Conservation (phyloP, 2,113 vertebrate genomes). For the Heterochromis multidens region DNA sequence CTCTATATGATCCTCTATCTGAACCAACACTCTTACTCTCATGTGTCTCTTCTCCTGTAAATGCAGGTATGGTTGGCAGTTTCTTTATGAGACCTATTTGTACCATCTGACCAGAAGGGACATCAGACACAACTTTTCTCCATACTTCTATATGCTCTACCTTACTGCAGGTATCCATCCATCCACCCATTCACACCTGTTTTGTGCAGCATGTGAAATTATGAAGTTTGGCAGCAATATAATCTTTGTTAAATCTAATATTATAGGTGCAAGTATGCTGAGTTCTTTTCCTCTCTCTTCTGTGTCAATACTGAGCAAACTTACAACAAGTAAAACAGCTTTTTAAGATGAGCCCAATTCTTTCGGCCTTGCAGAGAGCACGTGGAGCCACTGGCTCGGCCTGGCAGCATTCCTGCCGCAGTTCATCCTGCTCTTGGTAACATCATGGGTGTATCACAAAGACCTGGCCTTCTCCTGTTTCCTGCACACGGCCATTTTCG, state of each 20-base stretch:
- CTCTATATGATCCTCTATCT: not conserved
- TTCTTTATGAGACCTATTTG: conserved; percentile 89
- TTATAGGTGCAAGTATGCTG: not conserved
- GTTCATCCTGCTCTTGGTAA: conserved; percentile 76
- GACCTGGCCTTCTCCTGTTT: conserved; percentile 91
- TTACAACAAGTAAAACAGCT: not conserved
- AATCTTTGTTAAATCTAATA: not conserved
- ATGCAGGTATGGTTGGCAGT: conserved; percentile 86
- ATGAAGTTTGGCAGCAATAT: not conserved
- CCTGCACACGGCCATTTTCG: conserved; percentile 88
- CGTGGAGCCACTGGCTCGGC: conserved; percentile 81
- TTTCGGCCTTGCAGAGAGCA: conserved; percentile 68
- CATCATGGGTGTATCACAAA: conserved; percentile 79
- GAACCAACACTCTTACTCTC: not conserved
- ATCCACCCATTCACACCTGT: not conserved
- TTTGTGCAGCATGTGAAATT: not conserved
- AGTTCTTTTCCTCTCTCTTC: not conserved
- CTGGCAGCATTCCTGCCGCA: conserved; percentile 88
- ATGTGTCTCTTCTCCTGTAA: not conserved
- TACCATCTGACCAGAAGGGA: conserved; percentile 94
- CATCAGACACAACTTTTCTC: conserved; percentile 94
- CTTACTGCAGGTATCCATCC: conserved; percentile 76
- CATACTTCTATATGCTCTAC: conserved; percentile 96
- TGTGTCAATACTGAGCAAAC: not conserved
- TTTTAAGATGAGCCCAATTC: not conserved